phyloP scores from a whole-genome alignment of 53 echinoderm and acorn worm genomes.

The Mesocentrotus franciscanus region DNA sequence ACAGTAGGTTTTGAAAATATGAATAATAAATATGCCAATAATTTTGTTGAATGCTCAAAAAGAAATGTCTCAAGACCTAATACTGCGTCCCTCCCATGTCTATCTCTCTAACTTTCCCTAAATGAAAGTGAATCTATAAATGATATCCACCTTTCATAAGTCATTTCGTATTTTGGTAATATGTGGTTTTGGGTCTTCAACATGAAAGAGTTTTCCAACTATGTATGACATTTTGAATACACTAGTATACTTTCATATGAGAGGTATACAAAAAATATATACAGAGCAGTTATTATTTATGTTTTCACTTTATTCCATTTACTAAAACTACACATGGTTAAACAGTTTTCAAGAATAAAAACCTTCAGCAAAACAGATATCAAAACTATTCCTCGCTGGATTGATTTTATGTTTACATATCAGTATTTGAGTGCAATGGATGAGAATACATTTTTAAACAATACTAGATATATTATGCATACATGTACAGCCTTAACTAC shows the following conservation, averaged over 20 bases:
- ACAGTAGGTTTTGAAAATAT: not conserved
- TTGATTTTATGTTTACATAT: not conserved
- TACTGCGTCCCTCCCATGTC: not conserved
- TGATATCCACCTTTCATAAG: not conserved
- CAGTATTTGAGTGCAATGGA: not conserved
- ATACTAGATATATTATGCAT: not conserved
- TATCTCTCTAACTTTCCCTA: not conserved
- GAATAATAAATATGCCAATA: constrained; percentile 2
- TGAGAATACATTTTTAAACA: not conserved
- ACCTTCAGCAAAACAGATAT: constrained; percentile 19
- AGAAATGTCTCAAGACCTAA: not conserved
- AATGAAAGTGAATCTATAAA: not conserved
- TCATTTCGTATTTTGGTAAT: no score
- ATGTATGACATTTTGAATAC: not conserved
- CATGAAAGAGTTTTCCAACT: not conserved
- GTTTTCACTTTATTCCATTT: constrained; percentile 36
- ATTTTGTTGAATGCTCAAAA: not conserved
- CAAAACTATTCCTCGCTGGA: not conserved
- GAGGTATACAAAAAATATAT: not conserved
- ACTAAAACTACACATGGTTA: constrained; percentile 46
- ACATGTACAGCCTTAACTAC: not conserved
- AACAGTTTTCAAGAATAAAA: not conserved
- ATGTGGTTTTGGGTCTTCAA: no score
- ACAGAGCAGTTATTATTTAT: not conserved
- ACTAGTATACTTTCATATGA: not conserved